Evolutionary conservation across 2,797 vertebrate species (phyloP).

Genomic region (Pseudochirops cupreus): DNA sequence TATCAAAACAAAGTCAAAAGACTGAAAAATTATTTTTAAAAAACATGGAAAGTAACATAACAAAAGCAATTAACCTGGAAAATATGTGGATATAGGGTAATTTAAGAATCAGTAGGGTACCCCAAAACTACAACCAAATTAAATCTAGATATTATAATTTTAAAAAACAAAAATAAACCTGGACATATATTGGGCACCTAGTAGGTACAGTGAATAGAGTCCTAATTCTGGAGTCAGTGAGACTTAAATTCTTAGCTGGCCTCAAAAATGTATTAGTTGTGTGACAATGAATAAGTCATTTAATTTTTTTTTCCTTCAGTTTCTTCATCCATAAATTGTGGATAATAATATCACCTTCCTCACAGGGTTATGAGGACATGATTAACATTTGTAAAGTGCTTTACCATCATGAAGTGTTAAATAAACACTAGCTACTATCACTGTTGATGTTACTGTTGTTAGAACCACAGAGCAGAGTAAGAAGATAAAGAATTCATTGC

Average conservation of each 20-base stretch:
- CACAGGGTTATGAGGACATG: not conserved
- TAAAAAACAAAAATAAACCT: not conserved
- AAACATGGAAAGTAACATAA: not conserved
- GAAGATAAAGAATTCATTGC: not conserved
- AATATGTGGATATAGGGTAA: not conserved
- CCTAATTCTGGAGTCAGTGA: not conserved
- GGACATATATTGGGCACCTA: not conserved
- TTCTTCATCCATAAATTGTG: no score
- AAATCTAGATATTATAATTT: not conserved
- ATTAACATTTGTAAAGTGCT: not conserved
- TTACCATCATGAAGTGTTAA: not conserved
- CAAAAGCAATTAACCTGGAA: not conserved
- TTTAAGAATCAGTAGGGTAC: not conserved
- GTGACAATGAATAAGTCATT: not conserved
- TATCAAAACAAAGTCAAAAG: not conserved
- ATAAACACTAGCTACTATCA: not conserved
- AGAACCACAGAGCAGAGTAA: not conserved
- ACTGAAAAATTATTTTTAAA: not conserved
- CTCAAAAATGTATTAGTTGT: not conserved
- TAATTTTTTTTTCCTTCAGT: not conserved
- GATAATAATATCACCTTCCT: not conserved
- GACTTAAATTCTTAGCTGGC: not conserved
- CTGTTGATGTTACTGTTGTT: not conserved
- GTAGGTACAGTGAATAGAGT: not conserved
- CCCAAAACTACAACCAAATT: not conserved